Evolutionary conservation across 30 jellyfish, hydroid and myxozoan genomes (phyloP), one percentile per base, ranked within the genome.

Genomic region (Aurelia coerulea): DNA sequence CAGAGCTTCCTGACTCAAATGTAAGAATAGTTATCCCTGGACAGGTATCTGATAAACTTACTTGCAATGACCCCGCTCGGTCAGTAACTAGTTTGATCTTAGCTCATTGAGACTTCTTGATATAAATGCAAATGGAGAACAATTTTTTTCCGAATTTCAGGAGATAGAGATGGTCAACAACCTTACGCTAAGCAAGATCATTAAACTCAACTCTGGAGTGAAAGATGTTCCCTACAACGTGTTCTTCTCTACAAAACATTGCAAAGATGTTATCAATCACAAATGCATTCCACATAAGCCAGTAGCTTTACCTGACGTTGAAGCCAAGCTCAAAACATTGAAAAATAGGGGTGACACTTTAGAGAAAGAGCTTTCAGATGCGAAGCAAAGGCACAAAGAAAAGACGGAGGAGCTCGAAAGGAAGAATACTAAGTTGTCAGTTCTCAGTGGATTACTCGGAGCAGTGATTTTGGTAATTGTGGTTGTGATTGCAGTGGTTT

Each of bases 191-290:
- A 84, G 92, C 49, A 88, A 86, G 59, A 90, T 95, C 52, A 95
- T 95, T 56, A 35, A 63, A 75, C 86, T 68, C 14, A 90, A 95
- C 79, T 82, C 98, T 10, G 92, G 94, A 82, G 84, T 90, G 34
- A 80, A 90, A 50, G 92, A 95, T 75, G 88, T 89, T 64, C 99
- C 98, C 2, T 91, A 74, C 64, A 78, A 88, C 75, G 97, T 90
- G 35, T 95, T 95, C 85, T 95, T 95, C 83, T 69, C 99, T 5
- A 52, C 81, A 35, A 76, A 87, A 68, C 66, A 33, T 35, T 95
- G 99, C 88, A 85, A 81, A 60, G 90, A 74, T 41, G 99, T 87
- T 19, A 65, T 34, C 17, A 75, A 93, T n/a, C 90, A 73, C 65
- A 84, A 88, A 64, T 93, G 98, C 87, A 79, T 88, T 39, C 88